Evolutionary conservation across 2,888 invertebrate genomes (phyloP).

Genomic region (Ennomos fuscantarius): DNA sequence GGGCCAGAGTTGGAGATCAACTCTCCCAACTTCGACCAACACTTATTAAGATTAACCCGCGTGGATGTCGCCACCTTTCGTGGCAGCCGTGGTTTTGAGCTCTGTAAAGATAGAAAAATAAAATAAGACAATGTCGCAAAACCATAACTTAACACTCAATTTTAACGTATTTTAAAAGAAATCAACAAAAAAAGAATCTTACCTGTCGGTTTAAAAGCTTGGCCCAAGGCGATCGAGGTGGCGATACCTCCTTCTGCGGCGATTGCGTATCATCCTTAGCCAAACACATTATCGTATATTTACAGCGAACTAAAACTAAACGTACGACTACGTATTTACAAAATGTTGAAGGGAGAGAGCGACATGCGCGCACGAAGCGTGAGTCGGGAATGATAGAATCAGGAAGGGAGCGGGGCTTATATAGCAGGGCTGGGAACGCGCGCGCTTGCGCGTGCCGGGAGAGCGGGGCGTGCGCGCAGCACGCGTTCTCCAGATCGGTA

Average conservation of each 20-base stretch:
- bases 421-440: constrained; percentile 66
- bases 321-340: constrained; percentile 80
- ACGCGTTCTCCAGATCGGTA: constrained; percentile 66
- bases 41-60: constrained; percentile 87
- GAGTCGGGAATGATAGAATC: constrained; percentile 78
- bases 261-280: constrained; percentile 77
- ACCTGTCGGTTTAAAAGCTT: constrained; percentile 85
- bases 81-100: constrained; percentile 83
- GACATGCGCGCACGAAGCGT: constrained; percentile 71
- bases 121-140: constrained; percentile 10
- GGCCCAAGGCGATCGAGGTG: constrained; percentile 84
- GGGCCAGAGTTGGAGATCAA: constrained; percentile 78
- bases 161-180: constrained; percentile 3
- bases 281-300: constrained; percentile 80
- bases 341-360: constrained; percentile 56
- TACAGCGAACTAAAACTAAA: constrained; percentile 64
- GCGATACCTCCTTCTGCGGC: constrained; percentile 71
- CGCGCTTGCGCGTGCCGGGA: constrained; percentile 54
- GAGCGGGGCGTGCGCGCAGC: constrained; percentile 61
- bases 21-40: constrained; percentile 87
- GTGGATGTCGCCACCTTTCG: constrained; percentile 84
- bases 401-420: constrained; percentile 76
- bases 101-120: constrained; percentile 73
- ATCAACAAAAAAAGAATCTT: constrained; percentile 48
- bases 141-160: constrained; percentile 3